Evolutionary conservation across 2,888 invertebrate species (phyloP).

Genomic region (Zaprionus obscuricornis): DNA sequence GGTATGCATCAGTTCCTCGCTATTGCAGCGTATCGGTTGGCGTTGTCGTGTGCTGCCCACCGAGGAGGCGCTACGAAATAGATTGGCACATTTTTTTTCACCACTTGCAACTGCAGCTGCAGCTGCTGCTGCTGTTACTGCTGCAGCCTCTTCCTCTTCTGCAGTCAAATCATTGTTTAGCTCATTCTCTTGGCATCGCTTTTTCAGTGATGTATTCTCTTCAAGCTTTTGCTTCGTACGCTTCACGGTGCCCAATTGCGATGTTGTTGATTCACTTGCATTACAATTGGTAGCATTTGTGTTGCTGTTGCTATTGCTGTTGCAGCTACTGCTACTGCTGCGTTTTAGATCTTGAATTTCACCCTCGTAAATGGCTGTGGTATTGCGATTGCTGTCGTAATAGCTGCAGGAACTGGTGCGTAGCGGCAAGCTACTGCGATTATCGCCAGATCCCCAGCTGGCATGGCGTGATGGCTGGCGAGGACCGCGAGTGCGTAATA

Average conservation of each 20-base stretch:
- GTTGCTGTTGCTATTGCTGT: conserved; percentile 66
- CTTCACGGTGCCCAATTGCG: conserved; percentile 86
- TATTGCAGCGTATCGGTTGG: conserved; percentile 81
- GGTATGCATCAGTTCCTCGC: conserved; percentile 82
- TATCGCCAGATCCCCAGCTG: conserved; percentile 92
- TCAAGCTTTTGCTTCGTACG: conserved; percentile 89
- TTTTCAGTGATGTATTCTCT: conserved; percentile 83
- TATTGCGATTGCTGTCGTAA: conserved; percentile 85
- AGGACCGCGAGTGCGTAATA: conserved; percentile 79
- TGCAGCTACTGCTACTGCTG: conserved; percentile 50
- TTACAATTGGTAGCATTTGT: conserved; percentile 67
- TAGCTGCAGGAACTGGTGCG: conserved; percentile 90
- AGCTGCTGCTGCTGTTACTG: conserved; percentile 7
- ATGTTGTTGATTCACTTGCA: conserved; percentile 25
- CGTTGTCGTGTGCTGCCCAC: conserved; percentile 77
- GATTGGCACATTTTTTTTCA: conserved; percentile 67
- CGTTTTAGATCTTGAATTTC: conserved; percentile 81
- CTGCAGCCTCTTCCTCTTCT: conserved; percentile 28
- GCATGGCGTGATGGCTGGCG: conserved; percentile 89
- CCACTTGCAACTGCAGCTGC: background rate
- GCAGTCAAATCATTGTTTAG: conserved; percentile 23
- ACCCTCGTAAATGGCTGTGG: conserved; percentile 82
- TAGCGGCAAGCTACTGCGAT: conserved; percentile 86
- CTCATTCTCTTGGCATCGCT: conserved; percentile 79
- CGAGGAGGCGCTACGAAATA: conserved; percentile 81